Evolutionary conservation across 1,140 invertebrate genomes (phyloP).

Genomic region (Carposina sasakii): DNA sequence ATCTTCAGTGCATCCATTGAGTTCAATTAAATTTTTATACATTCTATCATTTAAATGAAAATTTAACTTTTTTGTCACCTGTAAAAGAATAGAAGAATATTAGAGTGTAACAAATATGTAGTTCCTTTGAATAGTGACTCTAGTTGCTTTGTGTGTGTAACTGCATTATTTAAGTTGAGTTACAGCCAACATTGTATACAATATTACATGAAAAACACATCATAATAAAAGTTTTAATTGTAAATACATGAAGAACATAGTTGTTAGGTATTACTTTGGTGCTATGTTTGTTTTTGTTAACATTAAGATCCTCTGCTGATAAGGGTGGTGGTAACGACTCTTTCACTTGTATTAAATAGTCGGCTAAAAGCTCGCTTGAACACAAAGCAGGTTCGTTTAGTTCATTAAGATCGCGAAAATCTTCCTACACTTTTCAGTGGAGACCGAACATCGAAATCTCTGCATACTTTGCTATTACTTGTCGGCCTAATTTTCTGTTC

Average conservation of each 20-base stretch:
- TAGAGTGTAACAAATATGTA: too few relatives aligned
- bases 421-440: too few relatives aligned
- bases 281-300: constrained; percentile 33
- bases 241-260: too few relatives aligned
- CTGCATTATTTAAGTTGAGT: not conserved
- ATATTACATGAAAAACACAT: too few relatives aligned
- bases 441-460: not conserved
- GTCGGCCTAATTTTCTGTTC: constrained; percentile 6
- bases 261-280: constrained; percentile 38
- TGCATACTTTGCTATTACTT: not conserved
- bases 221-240: too few relatives aligned
- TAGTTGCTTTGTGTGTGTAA: too few relatives aligned
- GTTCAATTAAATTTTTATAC: constrained; percentile 63
- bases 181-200: too few relatives aligned
- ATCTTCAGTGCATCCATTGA: constrained; percentile 52
- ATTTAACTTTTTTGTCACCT: constrained; percentile 65
- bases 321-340: constrained; percentile 24
- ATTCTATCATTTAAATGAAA: constrained; percentile 67
- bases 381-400: constrained; percentile 44
- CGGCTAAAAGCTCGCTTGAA: constrained; percentile 46
- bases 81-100: constrained; percentile 27
- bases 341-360: constrained; percentile 47
- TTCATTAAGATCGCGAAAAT: constrained; percentile 16
- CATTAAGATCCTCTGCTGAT: constrained; percentile 30
- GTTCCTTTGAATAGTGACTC: too few relatives aligned